A percentile compares a stretch with the other conserved stretches of the same genome.
phyloP scores from a whole-genome alignment of 2,888 invertebrate genomes.

The Watsonalla cultraria region DNA sequence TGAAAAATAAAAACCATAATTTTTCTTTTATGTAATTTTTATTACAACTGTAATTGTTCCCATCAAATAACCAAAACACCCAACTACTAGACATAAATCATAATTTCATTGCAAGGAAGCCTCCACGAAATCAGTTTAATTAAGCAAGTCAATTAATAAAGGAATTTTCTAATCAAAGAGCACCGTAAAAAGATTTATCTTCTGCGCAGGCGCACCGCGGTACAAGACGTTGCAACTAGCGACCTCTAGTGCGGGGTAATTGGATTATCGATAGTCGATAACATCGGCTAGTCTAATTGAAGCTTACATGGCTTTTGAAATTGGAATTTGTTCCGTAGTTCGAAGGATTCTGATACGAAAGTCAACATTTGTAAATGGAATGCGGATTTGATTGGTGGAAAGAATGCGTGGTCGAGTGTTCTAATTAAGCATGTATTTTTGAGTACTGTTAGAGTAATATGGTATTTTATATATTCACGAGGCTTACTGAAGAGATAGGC shows the following conservation, averaged over 20 bases:
- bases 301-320: background rate
- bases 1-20: no score
- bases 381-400: no score
- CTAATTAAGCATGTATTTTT: no score
- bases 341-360: background rate
- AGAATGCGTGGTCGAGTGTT: no score
- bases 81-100: constrained; percentile 6
- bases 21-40: no score
- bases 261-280: constrained; percentile 46
- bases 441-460: no score
- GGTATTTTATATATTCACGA: no score
- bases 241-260: constrained; percentile 48
- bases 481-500: no score
- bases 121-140: constrained; percentile 50
- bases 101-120: constrained; percentile 27
- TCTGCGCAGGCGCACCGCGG: constrained; percentile 28
- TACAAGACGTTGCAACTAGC: constrained; percentile 36
- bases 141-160: constrained; percentile 65
- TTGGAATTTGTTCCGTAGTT: background rate
- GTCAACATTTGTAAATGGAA: background rate
- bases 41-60: constrained; percentile 1
- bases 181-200: constrained; percentile 74
- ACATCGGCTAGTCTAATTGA: constrained; percentile 22
- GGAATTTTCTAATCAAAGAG: constrained; percentile 73
- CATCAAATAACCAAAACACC: constrained; percentile 2